These are phyloP conservation scores for Oryzias celebensis DNA, from an alignment of 2,113 vertebrate genomes.

Conservation along the genomic window DNA sequence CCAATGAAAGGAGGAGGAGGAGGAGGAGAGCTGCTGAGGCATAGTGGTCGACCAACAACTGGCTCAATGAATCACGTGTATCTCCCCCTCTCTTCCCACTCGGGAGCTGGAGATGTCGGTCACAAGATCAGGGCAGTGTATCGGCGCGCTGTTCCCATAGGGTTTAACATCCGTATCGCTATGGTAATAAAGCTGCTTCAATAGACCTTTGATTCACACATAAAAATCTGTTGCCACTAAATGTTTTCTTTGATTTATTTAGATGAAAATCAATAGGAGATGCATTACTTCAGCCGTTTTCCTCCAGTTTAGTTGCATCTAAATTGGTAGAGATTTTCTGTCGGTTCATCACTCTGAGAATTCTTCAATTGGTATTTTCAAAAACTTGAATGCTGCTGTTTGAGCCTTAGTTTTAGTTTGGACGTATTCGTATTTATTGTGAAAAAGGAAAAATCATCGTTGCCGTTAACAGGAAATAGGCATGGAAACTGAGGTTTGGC, in stretches of 20 bases:
- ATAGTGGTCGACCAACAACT: slow-evolving; percentile 51
- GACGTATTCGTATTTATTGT: no score
- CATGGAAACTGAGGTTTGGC: slow-evolving; percentile 25
- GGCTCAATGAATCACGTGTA: slow-evolving; percentile 44
- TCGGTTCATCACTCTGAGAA: background rate
- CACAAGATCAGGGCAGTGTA: slow-evolving; percentile 63
- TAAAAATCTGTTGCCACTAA: background rate
- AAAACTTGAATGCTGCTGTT: no score
- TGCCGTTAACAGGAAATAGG: slow-evolving; percentile 10
- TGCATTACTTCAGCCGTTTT: background rate
- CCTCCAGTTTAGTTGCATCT: background rate
- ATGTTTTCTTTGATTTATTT: background rate
- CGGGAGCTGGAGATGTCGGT: slow-evolving; percentile 54
- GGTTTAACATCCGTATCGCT: slow-evolving; percentile 13
- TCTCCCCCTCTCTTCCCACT: background rate
- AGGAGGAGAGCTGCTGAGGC: slow-evolving; percentile 31
- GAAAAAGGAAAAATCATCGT: background rate
- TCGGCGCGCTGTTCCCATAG: slow-evolving; percentile 19
- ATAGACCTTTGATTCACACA: slow-evolving; percentile 14
- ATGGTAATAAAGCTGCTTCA: background rate
- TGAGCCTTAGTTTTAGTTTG: no score
- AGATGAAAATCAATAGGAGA: no score
- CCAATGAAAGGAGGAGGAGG: slow-evolving; percentile 42
- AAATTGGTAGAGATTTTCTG: background rate
- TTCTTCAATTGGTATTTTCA: no score